A percentile compares a stretch with the other conserved stretches of the same genome.
These are phyloP conservation scores for Mareca strepera DNA, from an alignment of 2,797 vertebrate species.

Conservation along the genomic window DNA sequence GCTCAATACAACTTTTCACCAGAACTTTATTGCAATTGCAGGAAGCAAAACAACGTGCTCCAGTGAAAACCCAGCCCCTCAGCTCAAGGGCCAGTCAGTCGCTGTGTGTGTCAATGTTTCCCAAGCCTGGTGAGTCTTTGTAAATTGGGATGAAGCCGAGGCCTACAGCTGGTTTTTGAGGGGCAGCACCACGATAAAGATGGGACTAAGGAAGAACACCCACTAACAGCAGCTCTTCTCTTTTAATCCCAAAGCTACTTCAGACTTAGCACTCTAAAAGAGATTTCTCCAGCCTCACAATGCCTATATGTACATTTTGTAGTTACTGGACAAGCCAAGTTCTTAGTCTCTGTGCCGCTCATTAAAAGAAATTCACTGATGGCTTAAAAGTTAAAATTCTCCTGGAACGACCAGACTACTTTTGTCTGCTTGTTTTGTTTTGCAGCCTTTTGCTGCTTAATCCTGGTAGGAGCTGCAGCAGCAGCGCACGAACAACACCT, in stretches of 20 bases:
- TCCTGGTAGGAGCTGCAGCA: not conserved
- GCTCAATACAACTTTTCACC: not conserved
- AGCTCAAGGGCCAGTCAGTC: not conserved
- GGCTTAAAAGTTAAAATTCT: not conserved
- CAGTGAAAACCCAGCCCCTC: not conserved
- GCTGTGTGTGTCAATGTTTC: accelerated
- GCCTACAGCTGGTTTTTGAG: not conserved
- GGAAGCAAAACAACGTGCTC: not conserved
- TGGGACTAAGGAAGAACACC: not conserved
- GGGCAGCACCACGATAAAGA: not conserved
- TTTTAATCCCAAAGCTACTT: not conserved
- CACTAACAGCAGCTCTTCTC: not conserved
- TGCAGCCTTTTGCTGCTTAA: not conserved
- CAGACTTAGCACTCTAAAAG: not conserved
- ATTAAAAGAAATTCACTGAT: not conserved
- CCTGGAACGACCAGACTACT: not conserved
- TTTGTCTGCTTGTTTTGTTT: not conserved
- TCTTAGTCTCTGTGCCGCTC: not conserved
- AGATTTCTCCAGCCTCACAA: not conserved
- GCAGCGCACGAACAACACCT: not conserved
- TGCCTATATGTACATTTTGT: not conserved
- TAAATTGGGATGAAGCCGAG: not conserved
- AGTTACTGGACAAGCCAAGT: not conserved
- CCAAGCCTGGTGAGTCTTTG: accelerated
- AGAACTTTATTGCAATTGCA: not conserved